phyloP scores from a whole-genome alignment of 2,888 invertebrate species.

The Lomographa bimaculata region DNA sequence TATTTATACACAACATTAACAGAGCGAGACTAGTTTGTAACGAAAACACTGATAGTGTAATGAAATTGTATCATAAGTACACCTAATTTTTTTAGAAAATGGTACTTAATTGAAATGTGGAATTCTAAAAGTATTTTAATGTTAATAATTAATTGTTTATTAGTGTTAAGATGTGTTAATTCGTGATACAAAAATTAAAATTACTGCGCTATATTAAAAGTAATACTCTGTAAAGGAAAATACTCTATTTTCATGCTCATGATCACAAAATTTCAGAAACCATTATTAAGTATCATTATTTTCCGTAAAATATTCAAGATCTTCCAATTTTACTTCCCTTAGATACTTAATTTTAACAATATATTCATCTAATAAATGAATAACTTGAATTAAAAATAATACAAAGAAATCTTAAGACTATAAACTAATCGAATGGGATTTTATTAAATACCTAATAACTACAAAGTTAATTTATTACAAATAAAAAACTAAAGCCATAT shows the following conservation, averaged over 20 bases:
- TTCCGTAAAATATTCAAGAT: too few relatives aligned
- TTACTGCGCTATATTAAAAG: conserved; percentile 48
- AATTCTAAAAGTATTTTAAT: conserved; percentile 70
- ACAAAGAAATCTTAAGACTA: too few relatives aligned
- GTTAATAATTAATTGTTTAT: conserved; percentile 70
- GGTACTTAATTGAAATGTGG: conserved; percentile 52
- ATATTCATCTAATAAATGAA: too few relatives aligned
- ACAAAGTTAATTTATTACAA: too few relatives aligned
- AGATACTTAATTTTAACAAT: too few relatives aligned
- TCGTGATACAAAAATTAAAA: conserved; percentile 69
- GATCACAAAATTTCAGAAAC: too few relatives aligned
- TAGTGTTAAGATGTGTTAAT: conserved; percentile 70
- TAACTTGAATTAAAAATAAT: too few relatives aligned
- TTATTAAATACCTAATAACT: too few relatives aligned
- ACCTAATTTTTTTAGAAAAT: conserved; percentile 51
- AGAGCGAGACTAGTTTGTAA: conserved; percentile 43
- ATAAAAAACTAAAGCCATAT: too few relatives aligned
- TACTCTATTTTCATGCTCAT: conserved; percentile 34
- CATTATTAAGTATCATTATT: too few relatives aligned
- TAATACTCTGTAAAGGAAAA: conserved; percentile 46
- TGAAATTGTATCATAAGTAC: conserved; percentile 45
- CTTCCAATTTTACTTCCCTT: too few relatives aligned
- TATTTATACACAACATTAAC: conserved; percentile 35
- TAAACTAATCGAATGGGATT: too few relatives aligned
- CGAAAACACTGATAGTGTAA: conserved; percentile 51